Conservation (phyloP, 37 sponge, comb jelly and placozoan genomes). For the Lycopodina hypogea region DNA sequence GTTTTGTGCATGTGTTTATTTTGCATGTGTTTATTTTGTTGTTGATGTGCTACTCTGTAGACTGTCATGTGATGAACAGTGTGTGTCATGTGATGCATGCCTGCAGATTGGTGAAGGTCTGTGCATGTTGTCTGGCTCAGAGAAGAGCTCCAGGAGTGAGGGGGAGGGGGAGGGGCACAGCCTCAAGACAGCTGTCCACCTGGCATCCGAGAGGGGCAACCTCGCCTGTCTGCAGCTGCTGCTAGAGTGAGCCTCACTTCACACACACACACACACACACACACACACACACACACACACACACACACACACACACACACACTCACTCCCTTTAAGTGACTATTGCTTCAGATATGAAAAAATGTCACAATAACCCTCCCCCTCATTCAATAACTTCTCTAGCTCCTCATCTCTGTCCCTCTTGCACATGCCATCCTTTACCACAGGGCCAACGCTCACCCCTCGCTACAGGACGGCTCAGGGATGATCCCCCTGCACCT, state of each 20-base stretch:
- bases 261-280: not conserved
- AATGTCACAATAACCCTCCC: too few relatives aligned
- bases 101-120: not conserved
- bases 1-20: too few relatives aligned
- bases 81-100: too few relatives aligned
- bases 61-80: too few relatives aligned
- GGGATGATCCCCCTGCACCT: slow-evolving; percentile 41
- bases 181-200: slow-evolving; percentile 45
- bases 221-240: slow-evolving; percentile 29
- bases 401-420: too few relatives aligned
- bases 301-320: too few relatives aligned
- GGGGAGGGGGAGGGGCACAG: not conserved
- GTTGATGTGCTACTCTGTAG: not conserved
- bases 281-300: too few relatives aligned
- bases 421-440: too few relatives aligned
- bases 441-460: slow-evolving; percentile 25
- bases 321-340: too few relatives aligned
- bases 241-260: slow-evolving; percentile 27
- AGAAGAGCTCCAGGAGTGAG: not conserved
- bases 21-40: too few relatives aligned
- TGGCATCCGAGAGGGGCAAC: slow-evolving; percentile 43
- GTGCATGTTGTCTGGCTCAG: not conserved
- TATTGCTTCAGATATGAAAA: too few relatives aligned
- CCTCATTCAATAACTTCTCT: too few relatives aligned
- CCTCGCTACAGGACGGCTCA: not conserved